Evolutionary conservation across 2,113 vertebrate species (phyloP), one percentile per base, ranked within the genome.

Genomic region (Diphyllodes magnificus): DNA sequence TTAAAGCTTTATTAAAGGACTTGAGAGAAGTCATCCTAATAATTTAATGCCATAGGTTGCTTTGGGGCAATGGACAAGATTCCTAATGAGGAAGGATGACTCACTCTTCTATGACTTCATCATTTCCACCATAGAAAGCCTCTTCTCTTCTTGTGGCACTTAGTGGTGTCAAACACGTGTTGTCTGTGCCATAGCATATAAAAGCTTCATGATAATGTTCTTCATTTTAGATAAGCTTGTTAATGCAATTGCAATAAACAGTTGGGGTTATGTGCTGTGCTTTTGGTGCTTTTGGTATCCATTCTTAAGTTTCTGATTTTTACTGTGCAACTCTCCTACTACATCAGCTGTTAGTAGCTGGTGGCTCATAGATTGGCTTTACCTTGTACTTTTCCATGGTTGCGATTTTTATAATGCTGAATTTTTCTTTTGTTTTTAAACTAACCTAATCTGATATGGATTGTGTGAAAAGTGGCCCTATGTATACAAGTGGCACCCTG

Each of bases 401-500:
- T 90, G 31, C 28, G 40, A 4, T 77, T 49, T 30, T 59, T 64
- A 45, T 54, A 82, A 53, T 21, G 15, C 8, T 50, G 60, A 28
- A 8, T 60, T 78, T 78, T 68, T 70, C 12, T 71, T 70, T 77
- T 63, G 8, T 75, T 82, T 92, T 86, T 59, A 42, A 68, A 14
- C 10, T 56, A 8, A 24, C 50, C 72, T 70, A 8, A 24, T 54
- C 72, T 70, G 42, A 31, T 77, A 33, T 0, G 3, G 63, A 8
- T 77, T 59, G 19, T 77, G 45, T 81, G 65, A 54, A 35, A 82
- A 87, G 13, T 53, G 10, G 1, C 24, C 9, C 10, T 44, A 2
- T 2, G 1, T 17, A 4, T 71, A 15, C 56, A 94, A 84, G 61
- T 1, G 0, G 13, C 24, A 27, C 24, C 3, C 22, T 54, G 3